Percentiles rank a stretch among this genome's conserved stretches.
These are phyloP conservation scores for Hydrophis major DNA, from an alignment of 2,797 vertebrate species.

Conservation along the genomic window DNA sequence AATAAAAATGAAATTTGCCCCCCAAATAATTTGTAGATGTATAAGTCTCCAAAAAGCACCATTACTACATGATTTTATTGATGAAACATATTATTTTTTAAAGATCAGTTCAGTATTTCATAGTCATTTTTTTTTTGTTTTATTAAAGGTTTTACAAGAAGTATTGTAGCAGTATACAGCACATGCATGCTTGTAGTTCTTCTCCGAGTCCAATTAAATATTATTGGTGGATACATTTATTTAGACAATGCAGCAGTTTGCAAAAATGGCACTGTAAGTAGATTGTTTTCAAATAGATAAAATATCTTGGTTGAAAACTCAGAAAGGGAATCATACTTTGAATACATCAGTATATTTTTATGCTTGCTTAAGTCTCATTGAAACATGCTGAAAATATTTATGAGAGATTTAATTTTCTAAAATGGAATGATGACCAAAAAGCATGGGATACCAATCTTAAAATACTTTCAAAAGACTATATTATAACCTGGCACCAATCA, in stretches of 20 bases:
- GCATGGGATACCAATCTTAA: neutral
- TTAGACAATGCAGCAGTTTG: slow-evolving; percentile 86
- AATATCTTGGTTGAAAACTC: neutral
- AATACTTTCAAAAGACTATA: neutral
- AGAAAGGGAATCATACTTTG: neutral
- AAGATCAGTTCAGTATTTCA: neutral
- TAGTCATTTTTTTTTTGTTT: neutral
- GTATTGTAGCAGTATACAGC: slow-evolving; percentile 90
- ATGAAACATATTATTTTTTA: neutral
- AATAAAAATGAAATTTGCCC: neutral
- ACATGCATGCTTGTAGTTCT: slow-evolving; percentile 96
- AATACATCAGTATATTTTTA: neutral
- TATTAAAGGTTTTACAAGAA: slow-evolving; percentile 86
- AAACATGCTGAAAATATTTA: neutral
- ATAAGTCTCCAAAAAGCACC: neutral
- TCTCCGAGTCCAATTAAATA: slow-evolving; percentile 91
- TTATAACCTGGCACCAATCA: neutral
- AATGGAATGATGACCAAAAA: neutral
- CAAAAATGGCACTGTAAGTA: slow-evolving; percentile 80
- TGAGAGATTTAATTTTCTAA: neutral
- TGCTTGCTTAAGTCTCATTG: neutral
- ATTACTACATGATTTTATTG: neutral
- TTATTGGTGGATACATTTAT: slow-evolving; percentile 97
- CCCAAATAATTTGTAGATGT: neutral
- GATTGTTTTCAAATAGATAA: neutral